Conservation (phyloP, 2,797 vertebrate genomes). For the Pangasius djambal region DNA sequence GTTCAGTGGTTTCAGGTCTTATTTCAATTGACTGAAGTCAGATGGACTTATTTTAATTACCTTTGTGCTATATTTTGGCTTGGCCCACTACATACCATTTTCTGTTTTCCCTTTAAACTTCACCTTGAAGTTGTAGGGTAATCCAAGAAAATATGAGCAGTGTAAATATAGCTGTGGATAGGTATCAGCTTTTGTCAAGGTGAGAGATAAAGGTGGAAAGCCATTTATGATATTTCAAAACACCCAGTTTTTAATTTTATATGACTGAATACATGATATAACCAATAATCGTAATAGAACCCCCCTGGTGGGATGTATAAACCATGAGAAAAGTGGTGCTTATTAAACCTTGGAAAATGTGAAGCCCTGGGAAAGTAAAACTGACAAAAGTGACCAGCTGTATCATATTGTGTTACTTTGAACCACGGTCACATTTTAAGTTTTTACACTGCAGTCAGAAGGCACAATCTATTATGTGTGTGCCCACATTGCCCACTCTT, state of each 20-base stretch:
- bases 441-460: background rate
- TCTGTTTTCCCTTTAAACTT: conserved; percentile 48
- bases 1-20: background rate
- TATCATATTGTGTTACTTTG: background rate
- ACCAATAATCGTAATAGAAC: background rate
- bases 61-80: conserved; percentile 24
- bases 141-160: conserved; percentile 18
- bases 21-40: background rate
- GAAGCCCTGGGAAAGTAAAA: background rate
- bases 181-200: background rate
- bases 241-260: background rate
- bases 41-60: conserved; percentile 32
- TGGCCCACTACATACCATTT: conserved; percentile 38
- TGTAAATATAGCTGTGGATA: conserved; percentile 24
- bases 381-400: background rate
- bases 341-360: too few species aligned
- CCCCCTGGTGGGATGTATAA: too few species aligned
- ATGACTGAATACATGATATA: background rate
- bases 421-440: background rate
- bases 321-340: too few species aligned
- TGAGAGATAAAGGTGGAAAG: background rate
- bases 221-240: background rate
- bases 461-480: background rate
- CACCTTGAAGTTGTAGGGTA: conserved; percentile 5
- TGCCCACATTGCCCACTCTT: background rate